Conservation (phyloP, 2,888 invertebrate species). For the Acanthococcus lagerstroemiae region DNA sequence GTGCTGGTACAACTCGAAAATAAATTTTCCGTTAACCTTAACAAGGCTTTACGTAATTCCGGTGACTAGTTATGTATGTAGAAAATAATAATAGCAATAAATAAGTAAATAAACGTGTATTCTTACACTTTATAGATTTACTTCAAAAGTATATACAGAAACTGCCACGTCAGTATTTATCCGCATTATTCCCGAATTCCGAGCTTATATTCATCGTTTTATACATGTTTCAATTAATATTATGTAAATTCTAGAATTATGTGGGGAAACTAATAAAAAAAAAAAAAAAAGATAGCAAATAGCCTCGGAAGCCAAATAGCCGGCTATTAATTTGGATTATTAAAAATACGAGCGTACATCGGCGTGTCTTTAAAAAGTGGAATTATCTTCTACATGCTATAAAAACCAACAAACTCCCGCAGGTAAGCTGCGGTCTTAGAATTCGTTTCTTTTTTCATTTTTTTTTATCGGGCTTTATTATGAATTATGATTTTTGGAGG, state of each 20-base stretch:
- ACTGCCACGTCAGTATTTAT: slow-evolving; percentile 7
- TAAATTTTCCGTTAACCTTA: no score
- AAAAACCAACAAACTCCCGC: slow-evolving; percentile 28
- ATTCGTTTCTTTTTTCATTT: background rate
- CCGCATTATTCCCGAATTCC: slow-evolving; percentile 15
- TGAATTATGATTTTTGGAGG: slow-evolving; percentile 25
- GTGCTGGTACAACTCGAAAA: no score
- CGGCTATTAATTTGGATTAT: slow-evolving; percentile 28
- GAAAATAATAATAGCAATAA: no score
- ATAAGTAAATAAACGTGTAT: no score
- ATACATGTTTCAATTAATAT: slow-evolving; percentile 24
- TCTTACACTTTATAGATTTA: no score
- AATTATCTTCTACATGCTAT: slow-evolving; percentile 25
- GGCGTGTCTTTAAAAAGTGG: slow-evolving; percentile 24
- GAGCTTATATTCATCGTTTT: slow-evolving; percentile 16
- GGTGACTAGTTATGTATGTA: no score
- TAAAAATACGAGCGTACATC: slow-evolving; percentile 28
- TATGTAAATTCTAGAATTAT: slow-evolving; percentile 25
- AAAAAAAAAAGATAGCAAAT: slow-evolving; percentile 13
- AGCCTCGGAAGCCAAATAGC: slow-evolving; percentile 27
- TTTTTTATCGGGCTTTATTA: slow-evolving; percentile 13
- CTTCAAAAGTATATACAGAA: no score
- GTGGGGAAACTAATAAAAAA: slow-evolving; percentile 15
- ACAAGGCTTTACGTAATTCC: no score
- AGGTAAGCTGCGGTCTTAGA: slow-evolving; percentile 10